phyloP scores from a whole-genome alignment of 1,140 invertebrate species.

The Drosophila nebulosa region DNA sequence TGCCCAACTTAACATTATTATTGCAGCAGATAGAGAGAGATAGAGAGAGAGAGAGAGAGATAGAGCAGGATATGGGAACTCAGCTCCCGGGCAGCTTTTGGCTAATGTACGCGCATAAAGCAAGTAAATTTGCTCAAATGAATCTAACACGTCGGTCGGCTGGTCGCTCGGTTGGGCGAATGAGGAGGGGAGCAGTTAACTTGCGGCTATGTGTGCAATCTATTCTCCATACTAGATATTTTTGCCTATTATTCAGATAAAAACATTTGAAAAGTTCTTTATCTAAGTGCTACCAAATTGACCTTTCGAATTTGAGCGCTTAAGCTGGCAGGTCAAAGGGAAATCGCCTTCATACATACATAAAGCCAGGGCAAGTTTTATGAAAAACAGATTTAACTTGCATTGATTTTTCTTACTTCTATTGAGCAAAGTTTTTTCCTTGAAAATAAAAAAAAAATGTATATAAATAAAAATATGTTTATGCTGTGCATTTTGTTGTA shows the following conservation, averaged over 20 bases:
- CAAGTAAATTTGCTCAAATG: constrained; percentile 52
- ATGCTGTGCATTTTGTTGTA: constrained; percentile 3
- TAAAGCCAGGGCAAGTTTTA: not conserved
- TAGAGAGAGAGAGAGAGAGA: not conserved
- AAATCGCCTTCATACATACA: not conserved
- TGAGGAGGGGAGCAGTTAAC: not conserved
- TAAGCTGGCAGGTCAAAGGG: not conserved
- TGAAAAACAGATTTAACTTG: not conserved
- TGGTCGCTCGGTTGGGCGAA: not conserved
- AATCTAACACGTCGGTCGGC: not conserved
- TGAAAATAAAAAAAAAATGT: not conserved
- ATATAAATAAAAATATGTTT: not conserved
- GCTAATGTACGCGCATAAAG: constrained; percentile 16
- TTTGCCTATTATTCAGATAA: constrained; percentile 1
- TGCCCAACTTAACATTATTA: constrained; percentile 37
- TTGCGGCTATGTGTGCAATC: not conserved
- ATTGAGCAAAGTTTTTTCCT: not conserved
- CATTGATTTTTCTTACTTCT: not conserved
- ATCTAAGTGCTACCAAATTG: not conserved
- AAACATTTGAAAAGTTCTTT: not conserved
- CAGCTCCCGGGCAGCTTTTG: constrained; percentile 4
- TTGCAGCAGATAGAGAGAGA: constrained; percentile 6
- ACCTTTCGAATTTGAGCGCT: not conserved
- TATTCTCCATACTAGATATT: not conserved
- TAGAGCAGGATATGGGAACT: not conserved